These are phyloP conservation scores for Vipera ursinii DNA, from an alignment of 2,797 vertebrate species.

Conservation along the genomic window DNA sequence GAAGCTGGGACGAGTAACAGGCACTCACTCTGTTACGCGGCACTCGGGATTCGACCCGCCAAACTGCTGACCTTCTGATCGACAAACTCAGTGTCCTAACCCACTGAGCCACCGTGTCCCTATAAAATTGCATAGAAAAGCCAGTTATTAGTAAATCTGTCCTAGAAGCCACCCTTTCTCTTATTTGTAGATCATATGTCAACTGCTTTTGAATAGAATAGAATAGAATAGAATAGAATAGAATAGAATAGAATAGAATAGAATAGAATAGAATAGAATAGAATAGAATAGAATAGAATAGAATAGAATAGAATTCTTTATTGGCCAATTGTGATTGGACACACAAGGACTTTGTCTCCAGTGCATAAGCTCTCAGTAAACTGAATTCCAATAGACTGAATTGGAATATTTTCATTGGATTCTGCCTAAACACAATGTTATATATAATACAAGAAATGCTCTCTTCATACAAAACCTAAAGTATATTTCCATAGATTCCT, in stretches of 20 bases:
- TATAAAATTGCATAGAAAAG: not conserved
- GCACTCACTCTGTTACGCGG: too few species aligned
- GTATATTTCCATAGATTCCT: not conserved
- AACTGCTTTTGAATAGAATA: not conserved
- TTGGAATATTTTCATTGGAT: not conserved
- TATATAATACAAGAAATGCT: not conserved
- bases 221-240: too few species aligned
- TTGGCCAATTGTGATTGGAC: too few species aligned
- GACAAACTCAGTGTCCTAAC: too few species aligned
- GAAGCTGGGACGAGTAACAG: too few species aligned
- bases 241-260: too few species aligned
- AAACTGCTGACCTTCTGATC: too few species aligned
- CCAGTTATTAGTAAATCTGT: not conserved
- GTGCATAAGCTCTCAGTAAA: too few species aligned
- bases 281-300: not conserved
- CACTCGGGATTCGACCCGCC: too few species aligned
- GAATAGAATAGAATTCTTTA: too few species aligned
- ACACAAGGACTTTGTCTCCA: too few species aligned
- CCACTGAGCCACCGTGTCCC: too few species aligned
- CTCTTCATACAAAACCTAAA: not conserved
- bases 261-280: not conserved
- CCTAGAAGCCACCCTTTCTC: not conserved
- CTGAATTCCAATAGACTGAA: not conserved
- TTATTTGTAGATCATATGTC: not conserved
- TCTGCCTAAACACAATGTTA: not conserved